Base-by-base conservation (phyloP, 1,140 invertebrate species). In the Diabrotica undecimpunctata region DNA sequence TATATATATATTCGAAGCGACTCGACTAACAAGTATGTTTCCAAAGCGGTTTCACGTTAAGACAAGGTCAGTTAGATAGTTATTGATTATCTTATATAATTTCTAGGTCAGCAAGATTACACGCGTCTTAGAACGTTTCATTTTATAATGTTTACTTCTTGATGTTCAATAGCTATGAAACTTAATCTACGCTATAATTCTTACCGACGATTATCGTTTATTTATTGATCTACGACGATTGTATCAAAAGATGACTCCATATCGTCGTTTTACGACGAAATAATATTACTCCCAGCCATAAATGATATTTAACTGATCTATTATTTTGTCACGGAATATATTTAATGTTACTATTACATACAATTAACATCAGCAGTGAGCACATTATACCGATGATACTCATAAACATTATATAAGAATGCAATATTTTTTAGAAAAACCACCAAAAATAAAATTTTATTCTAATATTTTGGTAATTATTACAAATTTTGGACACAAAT, bases 21-120 rank as follows among this genome's bases (percentile, higher is more conserved):
- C 41, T 46, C 6, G 8, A 46, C 41, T 46, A 46, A 46, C 8
- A 46, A 46, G 25, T 25, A 46, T n/a, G 41, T 55, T 55, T 36
- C 35, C 13, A 55, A 55, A 55, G 54, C 10, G 35, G 54, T 55
- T 55, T 55, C 35, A 55, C 11, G 9, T 36, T 7, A 14, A 55
- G 54, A 55, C 54, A 55, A 55, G 54, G 54, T 55, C 54, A 36
- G 12, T 14, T 10, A 55, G 54, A 35, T 55, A 55, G 54, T 36
- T 55, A 55, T 55, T 55, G 54, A 55, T 55, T 55, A 55, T 55
- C 54, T 55, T 55, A 55, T 55, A 55, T 54, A 13, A 36, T 55
- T 55, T 55, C 54, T 55, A 55, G 54, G 54, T 55, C 54, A 55
- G 54, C 54, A 55, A 36, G 54, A 55, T 55, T 55, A 35, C 54